phyloP scores from a whole-genome alignment of 2,888 invertebrate species.

The Plebejus argus region DNA sequence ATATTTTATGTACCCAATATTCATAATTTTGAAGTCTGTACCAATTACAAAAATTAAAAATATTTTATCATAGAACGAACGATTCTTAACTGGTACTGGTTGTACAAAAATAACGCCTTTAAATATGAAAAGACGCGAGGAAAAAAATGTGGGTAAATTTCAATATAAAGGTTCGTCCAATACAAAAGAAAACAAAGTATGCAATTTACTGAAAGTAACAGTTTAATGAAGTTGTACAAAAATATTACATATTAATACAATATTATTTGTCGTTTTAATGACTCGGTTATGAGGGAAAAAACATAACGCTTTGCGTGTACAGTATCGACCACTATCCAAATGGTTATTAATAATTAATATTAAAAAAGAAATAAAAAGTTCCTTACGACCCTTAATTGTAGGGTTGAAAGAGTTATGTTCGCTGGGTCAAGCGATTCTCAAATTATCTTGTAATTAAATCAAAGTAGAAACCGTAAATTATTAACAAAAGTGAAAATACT shows the following conservation, averaged over 20 bases:
- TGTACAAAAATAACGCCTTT: no score
- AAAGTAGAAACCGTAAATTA: slow-evolving; percentile 19
- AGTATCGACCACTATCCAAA: slow-evolving; percentile 15
- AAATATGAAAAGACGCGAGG: no score
- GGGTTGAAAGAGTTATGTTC: slow-evolving; percentile 14
- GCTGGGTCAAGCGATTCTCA: slow-evolving; percentile 14
- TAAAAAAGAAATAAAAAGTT: slow-evolving; percentile 12
- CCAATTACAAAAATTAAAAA: no score
- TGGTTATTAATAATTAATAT: slow-evolving; percentile 23
- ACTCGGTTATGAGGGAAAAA: no score
- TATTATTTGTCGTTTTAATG: no score
- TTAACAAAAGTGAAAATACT: slow-evolving; percentile 34
- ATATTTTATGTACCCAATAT: no score
- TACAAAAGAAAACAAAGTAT: neutral
- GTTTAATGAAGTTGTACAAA: neutral
- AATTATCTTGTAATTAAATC: slow-evolving; percentile 20
- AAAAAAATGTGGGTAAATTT: neutral
- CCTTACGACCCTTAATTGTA: slow-evolving; percentile 20
- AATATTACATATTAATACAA: no score
- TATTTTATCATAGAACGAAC: no score
- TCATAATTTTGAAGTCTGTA: no score
- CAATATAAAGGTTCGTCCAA: no score
- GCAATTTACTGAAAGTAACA: no score
- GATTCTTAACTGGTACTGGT: no score
- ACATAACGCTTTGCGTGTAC: slow-evolving; percentile 4